Base-by-base conservation (phyloP, 1,140 invertebrate species). In the Mizuhopecten yessoensis region DNA sequence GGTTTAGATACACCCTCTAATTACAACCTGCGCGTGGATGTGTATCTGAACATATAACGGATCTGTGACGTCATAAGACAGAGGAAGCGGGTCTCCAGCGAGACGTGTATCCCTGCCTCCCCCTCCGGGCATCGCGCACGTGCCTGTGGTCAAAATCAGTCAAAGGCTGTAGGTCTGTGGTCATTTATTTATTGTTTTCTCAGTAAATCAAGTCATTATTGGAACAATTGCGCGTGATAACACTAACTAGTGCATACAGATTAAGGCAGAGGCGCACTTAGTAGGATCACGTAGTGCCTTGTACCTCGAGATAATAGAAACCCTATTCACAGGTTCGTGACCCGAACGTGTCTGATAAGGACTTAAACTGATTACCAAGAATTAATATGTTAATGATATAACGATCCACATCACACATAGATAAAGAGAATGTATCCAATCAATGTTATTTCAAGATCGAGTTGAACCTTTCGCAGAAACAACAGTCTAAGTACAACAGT, bases 121-220 rank as follows among this genome's bases (percentile, higher is more conserved):
- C 45, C 45, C 45, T 75, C 23, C 57, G 57, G 57, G 57, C 57
- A 75, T 75, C 57, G 57, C n/a, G n/a, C 57, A 11, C 57, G 57
- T 29, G 57, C n/a, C 57, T 75, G 57, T 75, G 57, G 57, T 75
- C 57, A 29, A 75, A 5, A 75, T 75, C 36, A 39, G 13, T 13
- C 36, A 13, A 39, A 39, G n/a, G n/a, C n/a, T n/a, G n/a, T n/a
- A n/a, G n/a, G n/a, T 39, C 13, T 39, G 36, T 39, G 36, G 36
- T 39, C n/a, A 29, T 75, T 45, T 75, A 75, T 29, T 75, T 75
- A n/a, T 29, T 23, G 57, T n/a, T 29, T 75, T 75, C 57, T 75
- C 57, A 29, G 11, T 75, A 75, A 29, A 29, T 75, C n/a, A 5
- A 7, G 17, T 75, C 57, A 5, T 75, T 75, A 75, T 75, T 75